Percentiles rank a stretch among this genome's conserved stretches.
Evolutionary conservation across 2,888 invertebrate genomes (phyloP).

Genomic region (Tinea trinotella): DNA sequence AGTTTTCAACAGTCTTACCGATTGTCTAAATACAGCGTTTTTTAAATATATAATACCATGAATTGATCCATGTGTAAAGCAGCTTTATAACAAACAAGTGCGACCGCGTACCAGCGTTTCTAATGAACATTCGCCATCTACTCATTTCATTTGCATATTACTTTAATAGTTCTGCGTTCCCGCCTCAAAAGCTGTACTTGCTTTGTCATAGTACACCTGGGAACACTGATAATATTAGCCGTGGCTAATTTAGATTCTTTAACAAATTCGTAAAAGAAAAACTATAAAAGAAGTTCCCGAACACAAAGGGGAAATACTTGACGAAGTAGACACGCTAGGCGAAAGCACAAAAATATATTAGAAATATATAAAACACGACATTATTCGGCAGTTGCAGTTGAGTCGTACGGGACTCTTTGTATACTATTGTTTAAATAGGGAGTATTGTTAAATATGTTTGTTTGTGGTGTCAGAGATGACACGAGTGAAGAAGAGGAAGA

Average conservation of each 20-base stretch:
- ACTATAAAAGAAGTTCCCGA: neutral
- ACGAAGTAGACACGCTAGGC: neutral
- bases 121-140: slow-evolving; percentile 6
- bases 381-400: neutral
- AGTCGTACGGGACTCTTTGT: neutral
- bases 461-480: slow-evolving; percentile 67
- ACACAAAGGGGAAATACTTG: neutral
- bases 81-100: slow-evolving; percentile 31
- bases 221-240: neutral
- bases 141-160: slow-evolving; percentile 61
- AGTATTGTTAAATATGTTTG: slow-evolving; percentile 50
- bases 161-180: slow-evolving; percentile 41
- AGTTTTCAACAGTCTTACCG: too few species aligned
- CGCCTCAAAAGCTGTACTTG: slow-evolving; percentile 24
- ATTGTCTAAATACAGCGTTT: too few species aligned
- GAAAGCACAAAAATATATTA: slow-evolving; percentile 26
- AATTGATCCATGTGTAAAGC: too few species aligned
- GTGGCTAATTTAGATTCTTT: neutral
- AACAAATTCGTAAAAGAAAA: neutral
- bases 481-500: slow-evolving; percentile 74
- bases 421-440: neutral
- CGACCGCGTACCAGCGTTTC: slow-evolving; percentile 46
- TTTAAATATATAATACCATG: too few species aligned
- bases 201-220: neutral
- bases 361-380: slow-evolving; percentile 19